Percentiles rank a stretch among this genome's conserved stretches.
Evolutionary conservation across 2,888 invertebrate species (phyloP).

Genomic region (Mythimna pallens): DNA sequence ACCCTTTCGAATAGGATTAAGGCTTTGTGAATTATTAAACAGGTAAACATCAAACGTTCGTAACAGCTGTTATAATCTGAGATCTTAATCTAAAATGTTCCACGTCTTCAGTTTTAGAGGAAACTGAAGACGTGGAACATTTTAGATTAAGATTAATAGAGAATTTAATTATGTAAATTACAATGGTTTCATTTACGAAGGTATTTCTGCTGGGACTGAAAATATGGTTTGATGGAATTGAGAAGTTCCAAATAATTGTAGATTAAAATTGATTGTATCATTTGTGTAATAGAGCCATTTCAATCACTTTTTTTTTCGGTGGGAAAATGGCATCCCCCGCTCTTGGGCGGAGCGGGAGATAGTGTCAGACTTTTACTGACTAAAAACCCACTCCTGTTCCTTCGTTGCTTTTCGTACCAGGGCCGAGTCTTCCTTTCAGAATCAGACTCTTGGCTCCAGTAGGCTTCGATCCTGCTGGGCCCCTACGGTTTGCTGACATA

Average conservation of each 20-base stretch:
- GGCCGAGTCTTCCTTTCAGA: too few species aligned
- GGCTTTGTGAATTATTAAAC: slow-evolving; percentile 53
- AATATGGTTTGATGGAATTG: neutral
- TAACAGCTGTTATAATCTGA: slow-evolving; percentile 24
- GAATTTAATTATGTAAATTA: neutral
- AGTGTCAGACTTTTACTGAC: too few species aligned
- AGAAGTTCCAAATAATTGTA: neutral
- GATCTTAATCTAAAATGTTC: neutral
- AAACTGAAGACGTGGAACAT: slow-evolving; percentile 10
- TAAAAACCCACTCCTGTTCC: too few species aligned
- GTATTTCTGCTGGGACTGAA: neutral
- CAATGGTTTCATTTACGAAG: slow-evolving; percentile 1
- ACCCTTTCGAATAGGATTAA: slow-evolving; percentile 64
- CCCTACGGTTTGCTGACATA: too few species aligned
- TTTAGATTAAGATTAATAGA: neutral
- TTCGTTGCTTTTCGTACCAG: too few species aligned
- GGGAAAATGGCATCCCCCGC: too few species aligned
- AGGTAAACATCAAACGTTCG: slow-evolving; percentile 41
- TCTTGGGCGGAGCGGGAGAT: too few species aligned
- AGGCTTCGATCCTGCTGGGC: too few species aligned
- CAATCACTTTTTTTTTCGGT: too few species aligned
- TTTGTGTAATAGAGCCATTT: neutral
- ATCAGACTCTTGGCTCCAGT: too few species aligned
- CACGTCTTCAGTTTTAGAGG: neutral
- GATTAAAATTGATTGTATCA: too few species aligned